These are phyloP conservation scores for Kryphioiulus occultus DNA, from an alignment of 2,888 invertebrate genomes.

Conservation along the genomic window DNA sequence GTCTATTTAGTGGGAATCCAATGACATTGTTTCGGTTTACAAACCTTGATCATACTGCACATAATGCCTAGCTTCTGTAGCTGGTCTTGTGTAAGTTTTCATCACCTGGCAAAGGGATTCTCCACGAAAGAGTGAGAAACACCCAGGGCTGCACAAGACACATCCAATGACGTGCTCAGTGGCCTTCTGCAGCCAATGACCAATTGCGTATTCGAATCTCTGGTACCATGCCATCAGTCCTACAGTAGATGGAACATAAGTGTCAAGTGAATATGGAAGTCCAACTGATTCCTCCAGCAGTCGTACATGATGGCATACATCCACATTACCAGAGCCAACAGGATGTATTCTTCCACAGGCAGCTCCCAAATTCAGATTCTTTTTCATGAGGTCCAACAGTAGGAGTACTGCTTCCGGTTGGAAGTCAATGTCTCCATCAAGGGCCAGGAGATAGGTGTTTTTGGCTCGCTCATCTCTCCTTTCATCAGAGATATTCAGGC, in stretches of 20 bases:
- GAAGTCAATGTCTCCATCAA: constrained; percentile 98
- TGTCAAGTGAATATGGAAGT: background rate
- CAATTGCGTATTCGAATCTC: constrained; percentile 98
- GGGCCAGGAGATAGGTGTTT: constrained; percentile 91
- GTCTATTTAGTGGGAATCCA: too few relatives aligned
- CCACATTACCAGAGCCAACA: constrained; percentile 77
- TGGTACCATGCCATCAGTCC: constrained; percentile 99
- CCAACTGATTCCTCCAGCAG: background rate
- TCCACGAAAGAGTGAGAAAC: constrained; percentile 95
- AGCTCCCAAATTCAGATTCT: constrained; percentile 93
- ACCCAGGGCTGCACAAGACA: constrained; percentile 98
- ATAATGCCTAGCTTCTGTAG: constrained; percentile 94
- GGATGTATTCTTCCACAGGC: constrained; percentile 99
- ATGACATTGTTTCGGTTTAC: constrained; percentile 54
- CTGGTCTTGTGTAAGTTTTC: constrained; percentile 89
- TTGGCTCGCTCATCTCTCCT: constrained; percentile 94
- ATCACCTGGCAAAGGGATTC: constrained; percentile 98
- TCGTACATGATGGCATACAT: constrained; percentile 48
- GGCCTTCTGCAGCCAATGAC: constrained; percentile 99
- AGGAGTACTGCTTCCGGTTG: constrained; percentile 93
- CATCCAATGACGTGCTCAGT: constrained; percentile 99
- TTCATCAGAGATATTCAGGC: constrained; percentile 82
- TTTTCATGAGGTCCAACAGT: constrained; percentile 97
- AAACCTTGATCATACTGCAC: constrained; percentile 97
- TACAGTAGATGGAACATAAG: constrained; percentile 57